Percentiles rank a stretch among this genome's conserved stretches.
Evolutionary conservation across 2,888 invertebrate species (phyloP).

Genomic region (Aphrophora alni): DNA sequence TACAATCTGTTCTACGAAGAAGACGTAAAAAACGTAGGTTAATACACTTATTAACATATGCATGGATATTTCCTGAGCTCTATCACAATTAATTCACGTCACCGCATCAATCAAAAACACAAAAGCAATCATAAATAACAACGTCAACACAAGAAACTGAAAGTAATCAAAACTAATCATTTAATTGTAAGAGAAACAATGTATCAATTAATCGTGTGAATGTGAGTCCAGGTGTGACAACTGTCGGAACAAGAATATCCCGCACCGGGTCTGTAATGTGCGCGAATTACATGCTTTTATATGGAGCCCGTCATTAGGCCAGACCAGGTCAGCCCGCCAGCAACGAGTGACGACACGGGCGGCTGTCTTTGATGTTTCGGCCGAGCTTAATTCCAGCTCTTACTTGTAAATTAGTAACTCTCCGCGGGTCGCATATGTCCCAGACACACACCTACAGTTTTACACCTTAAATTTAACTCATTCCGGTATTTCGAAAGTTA

Average conservation of each 20-base stretch:
- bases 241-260: not conserved
- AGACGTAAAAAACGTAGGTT: no score
- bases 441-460: not conserved
- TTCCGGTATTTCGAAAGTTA: not conserved
- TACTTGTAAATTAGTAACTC: not conserved
- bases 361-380: not conserved
- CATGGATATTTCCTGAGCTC: no score
- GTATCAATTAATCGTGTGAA: not conserved
- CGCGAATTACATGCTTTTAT: conserved; percentile 9
- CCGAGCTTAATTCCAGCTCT: not conserved
- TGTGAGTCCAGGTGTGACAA: conserved; percentile 6
- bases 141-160: no score
- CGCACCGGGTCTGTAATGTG: not conserved
- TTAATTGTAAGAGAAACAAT: not conserved
- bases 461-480: conserved; percentile 6
- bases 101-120: no score
- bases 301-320: not conserved
- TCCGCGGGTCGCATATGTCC: not conserved
- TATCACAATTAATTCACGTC: no score
- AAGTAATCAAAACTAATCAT: no score
- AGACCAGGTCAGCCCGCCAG: not conserved
- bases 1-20: no score
- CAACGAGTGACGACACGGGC: not conserved
- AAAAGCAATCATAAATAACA: no score
- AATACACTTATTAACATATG: no score